These are phyloP conservation scores for Chloropsis cyanopogon DNA, from an alignment of 2,113 vertebrate genomes.

Conservation along the genomic window DNA sequence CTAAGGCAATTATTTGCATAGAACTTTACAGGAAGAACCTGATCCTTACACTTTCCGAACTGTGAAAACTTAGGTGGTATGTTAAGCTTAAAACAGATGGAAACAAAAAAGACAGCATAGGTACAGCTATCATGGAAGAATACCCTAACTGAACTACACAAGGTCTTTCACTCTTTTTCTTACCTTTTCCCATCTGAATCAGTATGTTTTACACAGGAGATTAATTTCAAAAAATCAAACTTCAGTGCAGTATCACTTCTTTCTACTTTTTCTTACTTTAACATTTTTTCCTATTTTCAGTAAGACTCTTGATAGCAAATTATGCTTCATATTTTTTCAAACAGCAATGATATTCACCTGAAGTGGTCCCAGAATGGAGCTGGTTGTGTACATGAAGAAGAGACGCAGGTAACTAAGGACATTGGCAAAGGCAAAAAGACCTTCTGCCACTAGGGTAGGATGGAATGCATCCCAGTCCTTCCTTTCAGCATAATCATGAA, in stretches of 20 bases:
- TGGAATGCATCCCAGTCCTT: conserved; percentile 98
- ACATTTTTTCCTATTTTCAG: neutral
- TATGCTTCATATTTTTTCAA: neutral
- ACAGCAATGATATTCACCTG: conserved; percentile 78
- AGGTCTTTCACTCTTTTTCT: neutral
- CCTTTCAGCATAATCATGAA: conserved; percentile 82
- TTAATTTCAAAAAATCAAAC: neutral
- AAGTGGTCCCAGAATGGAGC: conserved; percentile 94
- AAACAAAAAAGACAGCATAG: neutral
- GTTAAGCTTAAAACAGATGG: neutral
- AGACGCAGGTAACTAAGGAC: conserved; percentile 95
- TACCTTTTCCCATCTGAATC: neutral
- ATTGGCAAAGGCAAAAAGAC: conserved; percentile 96
- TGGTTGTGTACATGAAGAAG: conserved; percentile 99
- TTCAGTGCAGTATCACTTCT: neutral
- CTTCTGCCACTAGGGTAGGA: conserved; percentile 94
- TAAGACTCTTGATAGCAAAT: neutral
- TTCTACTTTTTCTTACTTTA: neutral
- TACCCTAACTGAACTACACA: neutral
- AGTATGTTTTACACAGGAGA: neutral
- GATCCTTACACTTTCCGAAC: neutral
- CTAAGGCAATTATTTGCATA: neutral
- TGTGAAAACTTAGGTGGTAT: neutral
- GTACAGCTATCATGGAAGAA: neutral
- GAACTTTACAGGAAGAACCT: neutral